These are phyloP conservation scores for Meganola albula DNA, from an alignment of 2,888 invertebrate species.

Conservation along the genomic window DNA sequence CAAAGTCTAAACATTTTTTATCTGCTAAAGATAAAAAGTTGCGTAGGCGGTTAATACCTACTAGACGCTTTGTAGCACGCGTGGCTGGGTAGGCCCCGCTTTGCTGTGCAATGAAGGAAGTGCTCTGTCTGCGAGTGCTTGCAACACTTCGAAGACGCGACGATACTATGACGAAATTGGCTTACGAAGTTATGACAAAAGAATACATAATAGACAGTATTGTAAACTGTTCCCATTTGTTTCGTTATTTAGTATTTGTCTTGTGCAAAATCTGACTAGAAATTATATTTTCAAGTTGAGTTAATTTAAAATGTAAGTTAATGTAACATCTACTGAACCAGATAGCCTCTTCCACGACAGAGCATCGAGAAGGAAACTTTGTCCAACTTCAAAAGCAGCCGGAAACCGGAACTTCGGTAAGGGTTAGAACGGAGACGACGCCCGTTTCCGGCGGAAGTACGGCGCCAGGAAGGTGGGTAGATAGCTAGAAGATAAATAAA, in stretches of 20 bases:
- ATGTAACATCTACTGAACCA: conserved; percentile 32
- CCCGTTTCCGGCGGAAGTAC: conserved; percentile 70
- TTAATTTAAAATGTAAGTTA: not conserved
- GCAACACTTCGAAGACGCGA: conserved; percentile 32
- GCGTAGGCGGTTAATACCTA: no score
- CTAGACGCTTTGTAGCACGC: no score
- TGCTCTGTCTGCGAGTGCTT: conserved; percentile 51
- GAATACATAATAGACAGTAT: no score
- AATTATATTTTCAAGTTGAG: not conserved
- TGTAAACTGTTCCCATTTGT: no score
- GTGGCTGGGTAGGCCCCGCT: conserved; percentile 22
- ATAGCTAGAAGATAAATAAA: conserved; percentile 65
- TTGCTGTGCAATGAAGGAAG: conserved; percentile 60
- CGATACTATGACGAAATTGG: no score
- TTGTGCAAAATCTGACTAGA: not conserved
- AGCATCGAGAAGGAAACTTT: conserved; percentile 55
- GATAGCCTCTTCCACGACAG: conserved; percentile 41
- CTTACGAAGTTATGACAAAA: no score
- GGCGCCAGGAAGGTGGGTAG: conserved; percentile 73
- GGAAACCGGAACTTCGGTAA: conserved; percentile 75
- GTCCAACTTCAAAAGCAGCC: conserved; percentile 62
- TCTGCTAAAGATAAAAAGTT: no score
- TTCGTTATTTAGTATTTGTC: not conserved
- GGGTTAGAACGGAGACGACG: conserved; percentile 74
- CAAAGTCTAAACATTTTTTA: no score